Evolutionary conservation across 1,140 invertebrate species (phyloP).

Genomic region (Rhyzopertha dominica): DNA sequence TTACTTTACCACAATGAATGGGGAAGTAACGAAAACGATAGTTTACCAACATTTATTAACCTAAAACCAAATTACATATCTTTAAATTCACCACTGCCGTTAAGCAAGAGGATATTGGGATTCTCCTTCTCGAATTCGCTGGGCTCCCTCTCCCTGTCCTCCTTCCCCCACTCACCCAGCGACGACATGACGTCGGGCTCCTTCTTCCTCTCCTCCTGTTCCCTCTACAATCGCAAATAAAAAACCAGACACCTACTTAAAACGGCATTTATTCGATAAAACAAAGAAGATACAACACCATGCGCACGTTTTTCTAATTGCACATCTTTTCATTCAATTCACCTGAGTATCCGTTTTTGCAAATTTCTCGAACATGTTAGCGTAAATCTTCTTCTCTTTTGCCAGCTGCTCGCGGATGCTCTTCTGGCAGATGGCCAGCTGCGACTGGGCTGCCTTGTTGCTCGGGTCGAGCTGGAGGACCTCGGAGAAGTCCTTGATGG

Average conservation of each 20-base stretch:
- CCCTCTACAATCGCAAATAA: slow-evolving; percentile 50
- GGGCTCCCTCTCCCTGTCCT: slow-evolving; percentile 62
- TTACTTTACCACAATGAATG: too few species aligned
- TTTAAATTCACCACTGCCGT: slow-evolving; percentile 68
- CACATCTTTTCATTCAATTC: too few species aligned
- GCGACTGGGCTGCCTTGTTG: slow-evolving; percentile 78
- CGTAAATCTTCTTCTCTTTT: slow-evolving; percentile 86
- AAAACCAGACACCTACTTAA: slow-evolving; percentile 10
- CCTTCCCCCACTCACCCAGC: slow-evolving; percentile 65
- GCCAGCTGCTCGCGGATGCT: slow-evolving; percentile 70
- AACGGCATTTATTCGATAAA: background rate
- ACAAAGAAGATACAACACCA: too few species aligned
- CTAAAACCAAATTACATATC: slow-evolving; percentile 61
- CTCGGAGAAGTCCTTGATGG: slow-evolving; percentile 72
- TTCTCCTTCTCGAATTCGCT: slow-evolving; percentile 73
- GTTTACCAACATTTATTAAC: too few species aligned
- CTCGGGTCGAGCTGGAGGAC: slow-evolving; percentile 56
- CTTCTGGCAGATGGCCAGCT: slow-evolving; percentile 67
- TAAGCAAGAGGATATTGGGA: slow-evolving; percentile 70
- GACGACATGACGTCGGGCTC: slow-evolving; percentile 67
- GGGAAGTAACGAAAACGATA: too few species aligned
- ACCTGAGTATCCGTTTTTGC: slow-evolving; percentile 77
- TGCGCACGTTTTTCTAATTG: too few species aligned
- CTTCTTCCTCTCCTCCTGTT: slow-evolving; percentile 59
- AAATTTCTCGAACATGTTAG: slow-evolving; percentile 93